Base-by-base conservation (phyloP, 2,113 vertebrate species). In the Synodontis membranacea region DNA sequence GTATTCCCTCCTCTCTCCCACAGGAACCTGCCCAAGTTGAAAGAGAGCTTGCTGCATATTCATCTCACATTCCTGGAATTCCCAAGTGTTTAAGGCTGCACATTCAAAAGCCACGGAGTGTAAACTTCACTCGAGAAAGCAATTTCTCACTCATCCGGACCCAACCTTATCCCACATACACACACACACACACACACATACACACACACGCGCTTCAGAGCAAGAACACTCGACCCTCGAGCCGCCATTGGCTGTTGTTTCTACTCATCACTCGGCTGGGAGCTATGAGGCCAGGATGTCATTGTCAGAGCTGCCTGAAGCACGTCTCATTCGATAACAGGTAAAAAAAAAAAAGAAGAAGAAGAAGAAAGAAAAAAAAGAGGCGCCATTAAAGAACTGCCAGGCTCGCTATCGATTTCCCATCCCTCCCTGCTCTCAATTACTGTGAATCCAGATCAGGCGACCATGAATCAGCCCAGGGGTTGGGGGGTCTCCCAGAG, bases 371-470 rank as follows among this genome's bases (percentile, higher is more conserved):
- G n/a, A n/a, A n/a, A n/a, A n/a, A n/a, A 88, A 82, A 88, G 89
- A 90, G 86, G 86, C 37, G 78, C 86, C 86, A 88, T 90, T 89
- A 89, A 90, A 90, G 88, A 88, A 90, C 81, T 88, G 89, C 88
- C 86, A 90, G 88, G 74, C 84, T 88, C 25, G 50, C 78, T 88
- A 88, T 89, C 76, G 89, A 90, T 89, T 90, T 89, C 88, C 89
- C 85, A 86, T 90, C 82, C 52, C 76, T 86, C 78, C 82, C 70
- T 88, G 72, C 84, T 90, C 89, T 86, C 86, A 88, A 88, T 89
- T 90, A 90, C 88, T 84, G 83, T 58, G 86, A 87, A 85, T 86
- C 80, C 84, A 89, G 80, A 86, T 86, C 85, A 86, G 82, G 62
- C 54, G 7, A 70, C 78, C 79, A 83, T 86, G 87, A 86, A 87